Conservation (phyloP, 2,113 vertebrate genomes). For the Empidonax traillii region DNA sequence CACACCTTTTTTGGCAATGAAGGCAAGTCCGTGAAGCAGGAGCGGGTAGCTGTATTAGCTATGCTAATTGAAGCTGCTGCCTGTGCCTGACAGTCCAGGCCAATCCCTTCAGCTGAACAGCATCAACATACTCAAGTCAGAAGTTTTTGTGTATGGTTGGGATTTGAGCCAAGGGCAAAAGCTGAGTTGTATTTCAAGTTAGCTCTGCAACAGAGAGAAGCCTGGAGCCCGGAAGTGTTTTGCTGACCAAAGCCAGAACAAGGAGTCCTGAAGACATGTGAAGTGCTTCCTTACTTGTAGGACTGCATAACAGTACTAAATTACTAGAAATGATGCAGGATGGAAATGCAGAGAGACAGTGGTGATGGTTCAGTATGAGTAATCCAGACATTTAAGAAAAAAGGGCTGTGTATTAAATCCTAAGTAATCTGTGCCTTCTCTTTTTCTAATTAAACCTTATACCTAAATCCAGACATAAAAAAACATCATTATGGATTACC, state of each 20-base stretch:
- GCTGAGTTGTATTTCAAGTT: slow-evolving; percentile 35
- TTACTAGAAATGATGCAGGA: not conserved
- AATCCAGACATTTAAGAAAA: not conserved
- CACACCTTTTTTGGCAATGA: slow-evolving; percentile 62
- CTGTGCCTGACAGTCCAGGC: not conserved
- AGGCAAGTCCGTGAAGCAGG: not conserved
- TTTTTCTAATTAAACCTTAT: not conserved
- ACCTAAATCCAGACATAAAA: not conserved
- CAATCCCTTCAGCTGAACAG: not conserved
- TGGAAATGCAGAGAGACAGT: not conserved
- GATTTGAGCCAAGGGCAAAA: slow-evolving; percentile 47
- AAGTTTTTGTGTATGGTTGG: slow-evolving; percentile 43
- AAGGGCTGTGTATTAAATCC: not conserved
- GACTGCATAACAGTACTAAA: not conserved
- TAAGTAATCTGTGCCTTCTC: not conserved
- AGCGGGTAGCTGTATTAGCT: not conserved
- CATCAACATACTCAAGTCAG: slow-evolving; percentile 31
- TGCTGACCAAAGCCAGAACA: slow-evolving; percentile 57
- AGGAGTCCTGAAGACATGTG: slow-evolving; percentile 7
- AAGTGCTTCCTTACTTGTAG: slow-evolving; percentile 24
- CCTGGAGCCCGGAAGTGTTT: slow-evolving; percentile 5
- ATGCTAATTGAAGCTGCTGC: not conserved
- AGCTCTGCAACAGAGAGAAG: slow-evolving; percentile 22
- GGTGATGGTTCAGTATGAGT: not conserved
- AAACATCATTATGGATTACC: not conserved